Evolutionary conservation across 2,113 vertebrate genomes (phyloP).

Genomic region (Mustelus asterias): DNA sequence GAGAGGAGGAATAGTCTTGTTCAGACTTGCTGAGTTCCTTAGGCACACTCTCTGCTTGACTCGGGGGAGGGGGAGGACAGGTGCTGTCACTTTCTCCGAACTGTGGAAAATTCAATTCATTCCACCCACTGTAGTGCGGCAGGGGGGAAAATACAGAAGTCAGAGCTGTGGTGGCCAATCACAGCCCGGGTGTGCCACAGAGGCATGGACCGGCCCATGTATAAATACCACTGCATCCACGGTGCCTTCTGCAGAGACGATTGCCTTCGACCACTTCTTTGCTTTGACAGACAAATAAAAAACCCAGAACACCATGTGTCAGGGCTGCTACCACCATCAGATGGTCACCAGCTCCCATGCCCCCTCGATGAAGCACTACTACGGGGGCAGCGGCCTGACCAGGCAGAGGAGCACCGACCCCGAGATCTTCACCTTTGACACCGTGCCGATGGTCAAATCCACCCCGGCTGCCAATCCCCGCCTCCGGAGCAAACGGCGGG

Average conservation of each 20-base stretch:
- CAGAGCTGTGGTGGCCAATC: background rate
- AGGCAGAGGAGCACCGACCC: background rate
- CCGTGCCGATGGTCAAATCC: background rate
- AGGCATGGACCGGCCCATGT: background rate
- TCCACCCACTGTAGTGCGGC: background rate
- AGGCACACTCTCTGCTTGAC: too few species aligned
- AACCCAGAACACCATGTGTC: background rate
- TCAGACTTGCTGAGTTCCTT: background rate
- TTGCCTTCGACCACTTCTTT: background rate
- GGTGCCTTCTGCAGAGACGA: background rate
- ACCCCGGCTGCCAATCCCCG: background rate
- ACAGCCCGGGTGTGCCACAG: too few species aligned
- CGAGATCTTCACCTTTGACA: background rate
- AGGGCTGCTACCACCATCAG: background rate
- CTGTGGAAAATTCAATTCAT: background rate
- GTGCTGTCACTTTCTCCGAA: background rate
- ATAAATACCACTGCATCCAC: background rate
- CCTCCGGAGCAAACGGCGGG: background rate
- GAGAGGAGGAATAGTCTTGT: background rate
- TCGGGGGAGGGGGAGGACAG: too few species aligned
- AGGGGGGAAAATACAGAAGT: too few species aligned
- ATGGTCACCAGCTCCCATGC: accelerated
- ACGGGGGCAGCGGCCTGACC: background rate
- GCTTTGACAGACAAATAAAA: background rate
- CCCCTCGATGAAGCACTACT: background rate